phyloP scores from a whole-genome alignment of 2,797 vertebrate species.

The Thamnophis elegans region DNA sequence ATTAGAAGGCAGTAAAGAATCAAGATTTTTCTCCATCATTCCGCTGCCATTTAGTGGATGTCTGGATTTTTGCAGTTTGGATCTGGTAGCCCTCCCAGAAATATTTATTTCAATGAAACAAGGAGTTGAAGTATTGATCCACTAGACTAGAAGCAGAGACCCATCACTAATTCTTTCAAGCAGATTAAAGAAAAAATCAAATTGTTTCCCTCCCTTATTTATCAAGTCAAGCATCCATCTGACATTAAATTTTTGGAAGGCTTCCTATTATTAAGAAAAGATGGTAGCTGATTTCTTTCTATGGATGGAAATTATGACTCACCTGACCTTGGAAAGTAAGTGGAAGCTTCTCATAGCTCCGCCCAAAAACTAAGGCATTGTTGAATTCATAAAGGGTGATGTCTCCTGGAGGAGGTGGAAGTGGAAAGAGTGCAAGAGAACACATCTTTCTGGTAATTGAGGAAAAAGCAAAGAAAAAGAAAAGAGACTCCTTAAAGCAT shows the following conservation, averaged over 20 bases:
- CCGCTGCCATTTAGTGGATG: not conserved
- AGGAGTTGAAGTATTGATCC: not conserved
- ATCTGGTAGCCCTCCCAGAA: not conserved
- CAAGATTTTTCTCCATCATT: not conserved
- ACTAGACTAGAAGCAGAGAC: not conserved
- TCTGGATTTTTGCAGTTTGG: not conserved
- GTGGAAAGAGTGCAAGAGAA: constrained; percentile 82
- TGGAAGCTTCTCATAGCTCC: constrained; percentile 67
- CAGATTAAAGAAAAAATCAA: not conserved
- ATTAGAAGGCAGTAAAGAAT: not conserved
- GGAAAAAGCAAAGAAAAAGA: not conserved
- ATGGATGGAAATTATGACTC: not conserved
- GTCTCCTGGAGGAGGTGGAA: constrained; percentile 76
- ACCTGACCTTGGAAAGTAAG: constrained; percentile 77
- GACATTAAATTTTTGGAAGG: not conserved
- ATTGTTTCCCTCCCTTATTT: not conserved
- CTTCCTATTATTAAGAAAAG: not conserved
- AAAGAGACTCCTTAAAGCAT: not conserved
- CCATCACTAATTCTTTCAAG: not conserved
- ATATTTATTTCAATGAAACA: not conserved
- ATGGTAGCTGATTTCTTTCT: not conserved
- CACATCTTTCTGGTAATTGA: constrained; percentile 73
- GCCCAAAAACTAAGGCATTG: constrained; percentile 81
- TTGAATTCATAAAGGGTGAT: constrained; percentile 85
- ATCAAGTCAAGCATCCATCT: not conserved